These are phyloP conservation scores for Drosophila limbata DNA, from an alignment of 2,888 invertebrate genomes.

Conservation along the genomic window DNA sequence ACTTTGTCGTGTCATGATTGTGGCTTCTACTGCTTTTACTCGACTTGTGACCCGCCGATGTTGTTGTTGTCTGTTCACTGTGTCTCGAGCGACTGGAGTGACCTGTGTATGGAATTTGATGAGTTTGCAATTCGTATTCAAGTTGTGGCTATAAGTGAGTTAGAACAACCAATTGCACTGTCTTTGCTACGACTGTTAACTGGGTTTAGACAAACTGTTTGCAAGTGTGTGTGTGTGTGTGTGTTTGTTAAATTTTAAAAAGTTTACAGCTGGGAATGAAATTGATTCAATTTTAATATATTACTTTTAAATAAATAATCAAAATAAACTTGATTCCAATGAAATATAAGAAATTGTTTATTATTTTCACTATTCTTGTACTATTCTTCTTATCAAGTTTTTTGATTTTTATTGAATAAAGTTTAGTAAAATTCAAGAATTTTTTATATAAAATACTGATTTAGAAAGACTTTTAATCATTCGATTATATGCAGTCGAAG, in stretches of 20 bases:
- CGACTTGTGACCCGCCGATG: slow-evolving; percentile 50
- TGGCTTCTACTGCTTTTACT: slow-evolving; percentile 46
- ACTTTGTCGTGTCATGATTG: slow-evolving; percentile 48
- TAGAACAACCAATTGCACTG: slow-evolving; percentile 28
- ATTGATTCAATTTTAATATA: not conserved
- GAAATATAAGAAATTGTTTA: not conserved
- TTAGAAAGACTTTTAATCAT: too few relatives aligned
- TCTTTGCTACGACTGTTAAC: slow-evolving; percentile 36
- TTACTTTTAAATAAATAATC: not conserved
- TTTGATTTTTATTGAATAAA: too few relatives aligned
- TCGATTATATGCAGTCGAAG: too few relatives aligned
- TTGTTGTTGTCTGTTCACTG: slow-evolving; percentile 53
- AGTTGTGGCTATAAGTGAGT: slow-evolving; percentile 7
- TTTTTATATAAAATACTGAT: too few relatives aligned
- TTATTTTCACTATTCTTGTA: too few relatives aligned
- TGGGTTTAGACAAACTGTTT: slow-evolving; percentile 25
- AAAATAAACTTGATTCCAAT: not conserved
- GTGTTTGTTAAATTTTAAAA: slow-evolving; percentile 15
- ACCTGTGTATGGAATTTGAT: slow-evolving; percentile 66
- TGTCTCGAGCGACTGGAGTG: slow-evolving; percentile 83
- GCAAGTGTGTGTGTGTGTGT: slow-evolving; percentile 9
- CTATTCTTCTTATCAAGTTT: too few relatives aligned
- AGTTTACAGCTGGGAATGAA: slow-evolving; percentile 39
- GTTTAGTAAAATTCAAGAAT: too few relatives aligned
- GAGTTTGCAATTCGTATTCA: slow-evolving; percentile 11